These are phyloP conservation scores for Lottia scabra DNA, from an alignment of 2,888 invertebrate genomes.

Conservation along the genomic window DNA sequence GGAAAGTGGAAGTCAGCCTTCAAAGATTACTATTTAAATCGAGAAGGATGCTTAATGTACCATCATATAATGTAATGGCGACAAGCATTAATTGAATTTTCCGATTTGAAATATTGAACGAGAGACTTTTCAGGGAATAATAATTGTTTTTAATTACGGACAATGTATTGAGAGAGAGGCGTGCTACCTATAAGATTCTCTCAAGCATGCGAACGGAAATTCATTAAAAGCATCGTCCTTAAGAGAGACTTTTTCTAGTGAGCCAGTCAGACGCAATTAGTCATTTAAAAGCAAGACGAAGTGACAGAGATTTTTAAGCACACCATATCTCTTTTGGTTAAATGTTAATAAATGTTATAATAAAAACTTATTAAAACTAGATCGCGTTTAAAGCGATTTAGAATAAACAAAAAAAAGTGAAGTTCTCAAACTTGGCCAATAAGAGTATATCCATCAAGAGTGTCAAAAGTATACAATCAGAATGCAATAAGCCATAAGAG, in stretches of 20 bases:
- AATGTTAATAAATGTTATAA: too few relatives aligned
- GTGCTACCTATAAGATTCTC: slow-evolving; percentile 1
- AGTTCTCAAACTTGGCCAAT: too few relatives aligned
- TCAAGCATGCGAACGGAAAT: slow-evolving; percentile 4
- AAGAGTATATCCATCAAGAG: too few relatives aligned
- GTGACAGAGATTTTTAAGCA: too few relatives aligned
- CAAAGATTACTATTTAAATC: background rate
- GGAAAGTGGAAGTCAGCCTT: too few relatives aligned
- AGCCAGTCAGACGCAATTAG: background rate
- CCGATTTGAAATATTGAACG: background rate
- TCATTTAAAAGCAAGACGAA: background rate
- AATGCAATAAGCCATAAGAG: too few relatives aligned
- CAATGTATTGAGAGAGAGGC: background rate
- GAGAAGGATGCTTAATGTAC: background rate
- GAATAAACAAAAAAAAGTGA: too few relatives aligned
- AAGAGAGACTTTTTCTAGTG: background rate
- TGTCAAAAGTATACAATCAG: too few relatives aligned
- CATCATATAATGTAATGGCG: background rate
- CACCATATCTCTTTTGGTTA: too few relatives aligned
- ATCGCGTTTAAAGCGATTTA: too few relatives aligned
- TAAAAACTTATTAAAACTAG: too few relatives aligned
- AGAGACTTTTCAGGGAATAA: background rate
- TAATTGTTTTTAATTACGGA: slow-evolving; percentile 3
- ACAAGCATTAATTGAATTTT: slow-evolving; percentile 1
- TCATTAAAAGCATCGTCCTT: background rate